Evolutionary conservation across 1,140 invertebrate species (phyloP), one percentile per base, ranked within the genome.

Genomic region (Microplitis demolitor): DNA sequence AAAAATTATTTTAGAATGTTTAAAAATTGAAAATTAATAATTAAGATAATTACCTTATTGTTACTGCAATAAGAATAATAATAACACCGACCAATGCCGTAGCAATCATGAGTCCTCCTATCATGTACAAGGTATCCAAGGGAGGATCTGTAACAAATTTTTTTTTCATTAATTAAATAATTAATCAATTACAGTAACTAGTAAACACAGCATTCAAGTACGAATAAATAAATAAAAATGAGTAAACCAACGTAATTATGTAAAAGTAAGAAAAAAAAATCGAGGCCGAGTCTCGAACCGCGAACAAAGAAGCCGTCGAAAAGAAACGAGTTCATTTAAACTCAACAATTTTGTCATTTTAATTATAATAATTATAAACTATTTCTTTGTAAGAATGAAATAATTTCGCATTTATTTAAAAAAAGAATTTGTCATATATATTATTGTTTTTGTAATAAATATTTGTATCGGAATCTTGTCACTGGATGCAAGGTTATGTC

Each of bases 81-180:
- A 94, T 93, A 37, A 93, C 88, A 69, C 91, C 93, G 51, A 94
- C 93, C 67, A 94, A 86, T 66, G 92, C 88, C 92, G 93, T 93
- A 56, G 93, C 93, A 81, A 94, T 93, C 74, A 93, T 88, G 72
- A 94, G 92, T 31, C 92, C 92, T 80, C 91, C 91, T 85, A 94
- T 92, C 91, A 93, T 93, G 88, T 93, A 93, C 83, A 93, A 88
- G 82, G 91, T 91, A 86, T 93, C 92, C 83, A 90, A 90, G 56
- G 93, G 92, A 77, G 90, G 92, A 90, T 93, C 93, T 94, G 90
- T 4, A 90, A 67, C 33, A 2, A 14, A 54, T 13, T 5, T 54
- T 24, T 9, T 50, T 50, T 50, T 9, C 24, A 24, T 24, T 50
- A 50, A 50, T 50, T 50, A 50, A 50, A 50, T 50, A 50, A 9